These are phyloP conservation scores for Polypterus bichir DNA, from an alignment of 2,113 vertebrate species.

Conservation along the genomic window DNA sequence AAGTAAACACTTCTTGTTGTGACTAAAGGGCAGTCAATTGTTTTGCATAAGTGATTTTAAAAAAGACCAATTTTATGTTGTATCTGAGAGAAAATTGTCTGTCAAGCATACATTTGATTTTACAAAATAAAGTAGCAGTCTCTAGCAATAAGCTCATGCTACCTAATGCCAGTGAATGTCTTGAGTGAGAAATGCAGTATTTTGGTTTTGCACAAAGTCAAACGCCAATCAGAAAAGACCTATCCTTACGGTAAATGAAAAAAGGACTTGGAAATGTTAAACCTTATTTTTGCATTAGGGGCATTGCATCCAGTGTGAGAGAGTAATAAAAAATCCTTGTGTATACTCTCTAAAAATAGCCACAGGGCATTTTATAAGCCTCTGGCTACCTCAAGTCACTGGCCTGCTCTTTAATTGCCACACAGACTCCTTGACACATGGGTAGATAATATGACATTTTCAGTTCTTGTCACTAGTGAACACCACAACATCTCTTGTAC, in stretches of 20 bases:
- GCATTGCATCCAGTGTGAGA: slow-evolving; percentile 42
- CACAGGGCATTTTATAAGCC: slow-evolving; percentile 83
- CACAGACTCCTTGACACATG: slow-evolving; percentile 70
- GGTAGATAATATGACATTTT: slow-evolving; percentile 84
- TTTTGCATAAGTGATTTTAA: slow-evolving; percentile 62
- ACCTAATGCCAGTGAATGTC: slow-evolving; percentile 49
- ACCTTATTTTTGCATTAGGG: slow-evolving; percentile 42
- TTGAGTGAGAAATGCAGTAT: slow-evolving; percentile 39
- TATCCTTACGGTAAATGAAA: slow-evolving; percentile 23
- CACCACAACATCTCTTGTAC: slow-evolving; percentile 61
- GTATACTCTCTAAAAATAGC: slow-evolving; percentile 52
- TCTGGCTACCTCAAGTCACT: slow-evolving; percentile 83
- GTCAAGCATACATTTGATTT: slow-evolving; percentile 47
- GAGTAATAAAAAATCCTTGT: slow-evolving; percentile 39
- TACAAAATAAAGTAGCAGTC: slow-evolving; percentile 52
- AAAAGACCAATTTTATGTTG: slow-evolving; percentile 67
- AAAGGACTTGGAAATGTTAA: slow-evolving; percentile 28
- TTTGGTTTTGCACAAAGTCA: slow-evolving; percentile 25
- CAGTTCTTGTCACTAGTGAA: slow-evolving; percentile 68
- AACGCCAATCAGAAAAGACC: slow-evolving; percentile 27
- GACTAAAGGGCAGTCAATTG: slow-evolving; percentile 37
- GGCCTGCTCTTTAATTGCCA: slow-evolving; percentile 95
- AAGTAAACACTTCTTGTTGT: no score
- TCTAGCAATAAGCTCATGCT: slow-evolving; percentile 61
- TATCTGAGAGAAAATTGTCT: slow-evolving; percentile 66